Conservation (phyloP, 2,888 invertebrate genomes). For the Eupeodes latifasciatus region DNA sequence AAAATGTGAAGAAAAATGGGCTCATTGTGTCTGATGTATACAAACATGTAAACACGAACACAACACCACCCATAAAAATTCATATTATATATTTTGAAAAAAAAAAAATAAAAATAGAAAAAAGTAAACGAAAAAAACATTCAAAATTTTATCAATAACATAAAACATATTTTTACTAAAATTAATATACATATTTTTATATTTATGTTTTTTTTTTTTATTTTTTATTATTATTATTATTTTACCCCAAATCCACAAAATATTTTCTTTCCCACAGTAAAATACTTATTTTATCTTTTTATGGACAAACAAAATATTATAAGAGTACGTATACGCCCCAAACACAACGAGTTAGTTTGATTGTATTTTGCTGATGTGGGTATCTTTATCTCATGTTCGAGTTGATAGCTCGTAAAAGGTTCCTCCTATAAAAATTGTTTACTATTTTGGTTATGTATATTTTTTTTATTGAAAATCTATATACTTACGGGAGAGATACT, state of each 20-base stretch:
- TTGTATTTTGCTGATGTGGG: neutral
- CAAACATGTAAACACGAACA: slow-evolving; percentile 51
- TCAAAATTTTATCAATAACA: slow-evolving; percentile 75
- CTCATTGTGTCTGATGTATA: slow-evolving; percentile 58
- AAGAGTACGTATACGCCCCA: slow-evolving; percentile 21
- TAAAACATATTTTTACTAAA: slow-evolving; percentile 31
- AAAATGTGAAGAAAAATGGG: slow-evolving; percentile 21
- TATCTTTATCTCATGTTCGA: neutral
- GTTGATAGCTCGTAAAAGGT: slow-evolving; percentile 10
- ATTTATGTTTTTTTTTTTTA: neutral
- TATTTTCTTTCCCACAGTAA: slow-evolving; percentile 29
- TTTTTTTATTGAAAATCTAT: neutral
- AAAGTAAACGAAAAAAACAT: slow-evolving; percentile 55
- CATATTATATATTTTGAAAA: slow-evolving; percentile 28
- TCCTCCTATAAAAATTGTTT: neutral
- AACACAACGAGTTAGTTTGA: slow-evolving; percentile 4
- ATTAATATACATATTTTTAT: slow-evolving; percentile 2
- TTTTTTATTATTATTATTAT: slow-evolving; percentile 22
- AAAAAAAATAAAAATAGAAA: slow-evolving; percentile 5
- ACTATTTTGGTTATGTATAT: slow-evolving; percentile 4
- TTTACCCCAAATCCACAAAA: slow-evolving; percentile 25
- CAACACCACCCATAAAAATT: slow-evolving; percentile 55
- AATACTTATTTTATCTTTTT: slow-evolving; percentile 11
- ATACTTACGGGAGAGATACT: neutral
- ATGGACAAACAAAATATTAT: neutral